Evolutionary conservation across 2,797 vertebrate genomes (phyloP), one percentile per base, ranked within the genome.

Genomic region (Eremophila alpestris): DNA sequence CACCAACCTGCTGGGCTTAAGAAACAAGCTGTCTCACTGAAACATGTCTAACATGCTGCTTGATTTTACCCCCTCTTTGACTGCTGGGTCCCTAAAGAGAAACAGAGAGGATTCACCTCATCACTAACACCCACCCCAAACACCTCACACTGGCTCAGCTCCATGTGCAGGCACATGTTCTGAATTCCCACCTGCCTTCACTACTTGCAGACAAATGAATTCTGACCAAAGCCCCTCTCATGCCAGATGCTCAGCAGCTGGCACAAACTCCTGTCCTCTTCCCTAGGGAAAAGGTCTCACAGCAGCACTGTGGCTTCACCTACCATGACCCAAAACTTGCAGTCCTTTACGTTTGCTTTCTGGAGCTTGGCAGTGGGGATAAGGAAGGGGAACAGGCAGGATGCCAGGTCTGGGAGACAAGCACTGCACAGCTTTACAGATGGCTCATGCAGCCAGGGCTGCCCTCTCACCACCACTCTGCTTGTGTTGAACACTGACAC

Each of bases 131-230:
- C 13, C 11, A 11, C 48, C n/a, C 1, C 20, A 51, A 16, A 7
- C 34, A 68, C 16, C 60, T 46, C n/a, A 3, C 34, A 14, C 16
- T 13, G 70, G 65, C 62, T 83, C 76, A 65, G 69, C 36, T 36
- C 58, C 62, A 38, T 0, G 0, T 10, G 46, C 24, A 69, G 59
- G 43, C 59, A 58, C 1, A 0, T 15, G 29, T 19, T 77, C 80
- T 41, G 32, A 67, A 63, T 58, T 77, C 83, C 43, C 60, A 48
- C 32, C 32, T 34, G 60, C 18, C 38, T 38, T 70, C 60, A 12
- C 16, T 36, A 11, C 51, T 40, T 30, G n/a, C 52, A 74, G 65
- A 89, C 0, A 5, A 54, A 88, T 10, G 11, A 48, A 75, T 70
- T 65, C 64, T 59, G 17, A 67, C 19, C 65, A 43, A 87, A 89